These are phyloP conservation scores for Nannoperca australis DNA, from an alignment of 2,797 vertebrate genomes.

Conservation along the genomic window DNA sequence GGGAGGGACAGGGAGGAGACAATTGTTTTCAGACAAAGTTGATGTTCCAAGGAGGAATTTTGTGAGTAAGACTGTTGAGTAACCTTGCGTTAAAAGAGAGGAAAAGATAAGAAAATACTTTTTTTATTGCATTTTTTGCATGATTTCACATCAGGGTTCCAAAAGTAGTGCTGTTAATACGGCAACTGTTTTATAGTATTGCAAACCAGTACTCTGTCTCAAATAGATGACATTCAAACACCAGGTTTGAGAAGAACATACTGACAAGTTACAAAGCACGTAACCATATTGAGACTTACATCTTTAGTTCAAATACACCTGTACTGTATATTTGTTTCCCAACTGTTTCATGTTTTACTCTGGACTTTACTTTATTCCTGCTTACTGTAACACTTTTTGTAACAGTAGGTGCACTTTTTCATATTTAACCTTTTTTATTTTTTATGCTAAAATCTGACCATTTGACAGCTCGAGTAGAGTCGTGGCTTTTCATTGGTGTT, in stretches of 20 bases:
- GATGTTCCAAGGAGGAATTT: slow-evolving; percentile 62
- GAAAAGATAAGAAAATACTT: slow-evolving; percentile 21
- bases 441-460: background rate
- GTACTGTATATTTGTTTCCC: background rate
- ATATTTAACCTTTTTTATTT: background rate
- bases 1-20: slow-evolving; percentile 61
- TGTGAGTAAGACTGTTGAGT: slow-evolving; percentile 61
- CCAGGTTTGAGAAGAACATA: slow-evolving; percentile 12
- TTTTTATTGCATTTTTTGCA: background rate
- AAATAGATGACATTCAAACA: slow-evolving; percentile 3
- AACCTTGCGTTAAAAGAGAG: slow-evolving; percentile 64
- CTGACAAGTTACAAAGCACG: background rate
- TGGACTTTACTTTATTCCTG: background rate
- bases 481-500: background rate
- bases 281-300: background rate
- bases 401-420: background rate
- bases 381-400: background rate
- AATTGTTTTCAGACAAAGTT: slow-evolving; percentile 73
- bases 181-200: background rate
- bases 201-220: background rate
- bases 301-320: slow-evolving; percentile 2
- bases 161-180: background rate
- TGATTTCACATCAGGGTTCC: background rate
- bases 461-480: background rate
- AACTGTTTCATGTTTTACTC: background rate